phyloP scores from a whole-genome alignment of 2,888 invertebrate species.

The Troilus luridus region DNA sequence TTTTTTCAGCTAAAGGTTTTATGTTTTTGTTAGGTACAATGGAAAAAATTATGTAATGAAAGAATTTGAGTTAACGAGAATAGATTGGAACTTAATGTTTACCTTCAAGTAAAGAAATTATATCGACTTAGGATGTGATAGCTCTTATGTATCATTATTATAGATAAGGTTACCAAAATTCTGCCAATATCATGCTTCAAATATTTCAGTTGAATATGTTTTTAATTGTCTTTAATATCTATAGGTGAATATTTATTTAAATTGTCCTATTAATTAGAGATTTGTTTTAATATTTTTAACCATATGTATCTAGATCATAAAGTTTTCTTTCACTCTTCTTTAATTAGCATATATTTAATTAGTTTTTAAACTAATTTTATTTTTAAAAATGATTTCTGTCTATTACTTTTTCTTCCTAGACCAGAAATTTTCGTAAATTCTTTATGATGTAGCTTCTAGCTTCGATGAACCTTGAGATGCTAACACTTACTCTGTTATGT shows the following conservation, averaged over 20 bases:
- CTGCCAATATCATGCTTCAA: neutral
- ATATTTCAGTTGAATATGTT: neutral
- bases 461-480: neutral
- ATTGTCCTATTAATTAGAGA: neutral
- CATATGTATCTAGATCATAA: neutral
- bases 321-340: neutral
- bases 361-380: neutral
- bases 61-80: neutral
- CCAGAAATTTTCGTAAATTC: neutral
- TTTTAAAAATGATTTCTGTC: neutral
- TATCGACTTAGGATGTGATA: slow-evolving; percentile 2
- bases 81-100: neutral
- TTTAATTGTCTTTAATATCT: neutral
- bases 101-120: neutral
- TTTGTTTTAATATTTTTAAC: neutral
- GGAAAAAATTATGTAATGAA: neutral
- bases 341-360: neutral
- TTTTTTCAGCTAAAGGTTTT: neutral
- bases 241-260: neutral
- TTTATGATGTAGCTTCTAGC: neutral
- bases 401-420: neutral
- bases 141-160: neutral
- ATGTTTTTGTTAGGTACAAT: neutral
- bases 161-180: neutral
- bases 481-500: neutral